Evolutionary conservation across 2,797 vertebrate species (phyloP).

Genomic region (Podarcis siculus): DNA sequence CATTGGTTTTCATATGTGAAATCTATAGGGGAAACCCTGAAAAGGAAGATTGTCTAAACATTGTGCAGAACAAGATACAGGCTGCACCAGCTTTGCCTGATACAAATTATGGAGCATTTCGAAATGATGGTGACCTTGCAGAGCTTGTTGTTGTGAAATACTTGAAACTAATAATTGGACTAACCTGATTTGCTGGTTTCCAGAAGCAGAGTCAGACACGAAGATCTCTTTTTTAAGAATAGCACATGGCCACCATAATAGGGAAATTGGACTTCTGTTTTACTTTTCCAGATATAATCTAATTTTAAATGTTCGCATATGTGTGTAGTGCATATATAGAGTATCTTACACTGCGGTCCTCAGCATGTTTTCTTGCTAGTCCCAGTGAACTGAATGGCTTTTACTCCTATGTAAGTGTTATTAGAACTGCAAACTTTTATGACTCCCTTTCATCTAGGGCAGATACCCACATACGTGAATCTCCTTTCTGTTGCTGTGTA

Average conservation of each 20-base stretch:
- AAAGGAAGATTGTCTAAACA: not conserved
- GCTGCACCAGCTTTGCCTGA: not conserved
- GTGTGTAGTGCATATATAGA: no score
- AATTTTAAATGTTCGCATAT: not conserved
- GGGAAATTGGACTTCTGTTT: not conserved
- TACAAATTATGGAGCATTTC: not conserved
- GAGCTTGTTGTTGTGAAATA: not conserved
- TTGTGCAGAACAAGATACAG: not conserved
- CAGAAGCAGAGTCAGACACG: not conserved
- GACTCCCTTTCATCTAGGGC: no score
- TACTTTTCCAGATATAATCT: not conserved
- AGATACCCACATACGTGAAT: no score
- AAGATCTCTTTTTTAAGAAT: not conserved
- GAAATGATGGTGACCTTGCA: no score
- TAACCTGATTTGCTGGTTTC: not conserved
- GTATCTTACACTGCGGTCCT: no score
- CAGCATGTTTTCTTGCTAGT: no score
- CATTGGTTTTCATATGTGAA: not conserved
- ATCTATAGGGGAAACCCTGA: not conserved
- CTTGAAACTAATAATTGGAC: not conserved
- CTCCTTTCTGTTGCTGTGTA: no score
- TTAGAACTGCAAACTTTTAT: no score
- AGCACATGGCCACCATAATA: not conserved
- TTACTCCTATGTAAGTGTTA: no score
- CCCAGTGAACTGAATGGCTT: conserved; percentile 1